Conservation (phyloP, 2,797 vertebrate genomes). For the Myotis daubentonii region DNA sequence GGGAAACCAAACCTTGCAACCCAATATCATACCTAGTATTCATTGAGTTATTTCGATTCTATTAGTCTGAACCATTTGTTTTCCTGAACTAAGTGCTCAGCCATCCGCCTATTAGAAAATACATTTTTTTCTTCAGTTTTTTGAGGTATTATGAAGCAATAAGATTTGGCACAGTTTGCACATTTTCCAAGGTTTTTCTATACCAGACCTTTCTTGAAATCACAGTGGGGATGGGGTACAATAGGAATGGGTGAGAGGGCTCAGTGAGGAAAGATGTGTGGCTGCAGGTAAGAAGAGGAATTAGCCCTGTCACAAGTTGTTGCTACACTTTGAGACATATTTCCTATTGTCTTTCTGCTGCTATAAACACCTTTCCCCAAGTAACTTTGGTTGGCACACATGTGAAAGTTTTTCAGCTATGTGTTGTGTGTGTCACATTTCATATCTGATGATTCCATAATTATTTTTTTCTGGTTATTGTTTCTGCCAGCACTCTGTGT, state of each 20-base stretch:
- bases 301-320: background rate
- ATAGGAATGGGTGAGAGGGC: background rate
- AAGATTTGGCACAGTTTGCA: background rate
- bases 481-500: background rate
- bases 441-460: background rate
- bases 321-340: background rate
- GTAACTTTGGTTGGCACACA: background rate
- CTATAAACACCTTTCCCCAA: background rate
- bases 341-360: background rate
- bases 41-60: background rate
- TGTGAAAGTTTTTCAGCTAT: background rate
- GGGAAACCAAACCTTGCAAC: background rate
- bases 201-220: background rate
- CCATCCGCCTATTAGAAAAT: background rate
- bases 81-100: background rate
- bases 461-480: background rate
- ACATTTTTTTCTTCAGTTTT: background rate
- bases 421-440: background rate
- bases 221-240: rapidly evolving
- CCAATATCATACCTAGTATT: background rate
- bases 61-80: background rate
- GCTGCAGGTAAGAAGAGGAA: background rate
- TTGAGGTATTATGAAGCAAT: background rate
- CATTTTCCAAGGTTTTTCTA: background rate
- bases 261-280: background rate